phyloP scores from a whole-genome alignment of 2,888 invertebrate species.

The Apotomis turbidana region DNA sequence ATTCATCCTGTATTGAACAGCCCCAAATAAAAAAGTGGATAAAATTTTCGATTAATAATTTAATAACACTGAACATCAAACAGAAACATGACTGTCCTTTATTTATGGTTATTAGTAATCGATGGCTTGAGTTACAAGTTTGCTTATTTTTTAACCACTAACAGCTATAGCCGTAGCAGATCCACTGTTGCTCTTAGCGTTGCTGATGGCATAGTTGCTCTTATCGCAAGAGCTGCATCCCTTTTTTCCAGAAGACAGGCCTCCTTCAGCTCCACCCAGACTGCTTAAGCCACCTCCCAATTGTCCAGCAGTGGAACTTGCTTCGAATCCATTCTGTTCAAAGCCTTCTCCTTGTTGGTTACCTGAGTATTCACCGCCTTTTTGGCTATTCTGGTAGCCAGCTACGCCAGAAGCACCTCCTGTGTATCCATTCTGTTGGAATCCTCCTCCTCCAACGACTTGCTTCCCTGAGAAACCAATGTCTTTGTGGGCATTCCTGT shows the following conservation, averaged over 20 bases:
- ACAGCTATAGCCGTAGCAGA: conserved; percentile 1
- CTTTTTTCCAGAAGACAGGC: background rate
- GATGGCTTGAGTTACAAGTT: background rate
- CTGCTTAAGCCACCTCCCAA: no score
- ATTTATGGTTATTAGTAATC: background rate
- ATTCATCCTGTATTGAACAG: no score
- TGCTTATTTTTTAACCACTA: background rate
- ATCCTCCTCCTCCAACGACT: background rate
- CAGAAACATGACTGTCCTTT: no score
- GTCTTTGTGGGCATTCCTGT: background rate
- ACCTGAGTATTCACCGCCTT: no score
- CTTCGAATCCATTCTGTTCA: background rate
- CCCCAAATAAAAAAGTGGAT: no score
- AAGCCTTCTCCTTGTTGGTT: background rate
- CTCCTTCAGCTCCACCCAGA: background rate
- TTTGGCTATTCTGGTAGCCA: background rate
- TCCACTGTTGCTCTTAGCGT: conserved; percentile 4
- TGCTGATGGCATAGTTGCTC: background rate
- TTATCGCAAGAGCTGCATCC: conserved; percentile 7
- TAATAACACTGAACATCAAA: no score
- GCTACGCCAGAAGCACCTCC: background rate
- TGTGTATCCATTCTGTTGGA: background rate
- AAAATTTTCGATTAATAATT: no score
- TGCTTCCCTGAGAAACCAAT: background rate
- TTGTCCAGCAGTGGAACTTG: background rate